These are phyloP conservation scores for Actinia equina DNA, from an alignment of 64 coral and sea anemone species.

Conservation along the genomic window DNA sequence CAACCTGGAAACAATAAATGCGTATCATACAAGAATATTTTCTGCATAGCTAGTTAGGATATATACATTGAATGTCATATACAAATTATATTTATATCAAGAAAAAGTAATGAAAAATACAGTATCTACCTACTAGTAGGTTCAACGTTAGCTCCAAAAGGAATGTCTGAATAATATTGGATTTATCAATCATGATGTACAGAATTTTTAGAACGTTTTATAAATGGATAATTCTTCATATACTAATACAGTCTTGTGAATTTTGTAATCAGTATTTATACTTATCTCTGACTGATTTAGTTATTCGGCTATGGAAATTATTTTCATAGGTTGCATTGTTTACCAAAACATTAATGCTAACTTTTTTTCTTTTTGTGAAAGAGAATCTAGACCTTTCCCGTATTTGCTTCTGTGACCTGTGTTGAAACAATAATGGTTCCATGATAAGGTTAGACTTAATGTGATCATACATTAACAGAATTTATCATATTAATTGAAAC, in stretches of 20 bases:
- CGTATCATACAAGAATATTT: not conserved
- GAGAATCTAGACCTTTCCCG: too few species aligned
- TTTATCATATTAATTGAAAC: too few species aligned
- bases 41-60: not conserved
- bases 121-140: not conserved
- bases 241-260: not conserved
- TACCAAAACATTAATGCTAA: too few species aligned
- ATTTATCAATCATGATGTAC: not conserved
- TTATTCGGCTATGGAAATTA: too few species aligned
- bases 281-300: not conserved
- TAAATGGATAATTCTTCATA: not conserved
- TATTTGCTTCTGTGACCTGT: too few species aligned
- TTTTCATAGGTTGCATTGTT: too few species aligned
- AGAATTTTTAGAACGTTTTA: not conserved
- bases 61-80: not conserved
- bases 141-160: not conserved
- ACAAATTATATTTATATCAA: constrained; percentile 7
- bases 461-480: too few species aligned
- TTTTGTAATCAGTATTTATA: not conserved
- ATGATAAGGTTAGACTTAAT: too few species aligned
- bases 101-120: not conserved
- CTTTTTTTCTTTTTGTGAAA: too few species aligned
- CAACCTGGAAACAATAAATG: not conserved
- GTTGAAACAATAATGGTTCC: too few species aligned
- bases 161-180: not conserved